Evolutionary conservation across 1,140 invertebrate genomes (phyloP), one percentile per base, ranked within the genome.

Genomic region (Bombus confusus): DNA sequence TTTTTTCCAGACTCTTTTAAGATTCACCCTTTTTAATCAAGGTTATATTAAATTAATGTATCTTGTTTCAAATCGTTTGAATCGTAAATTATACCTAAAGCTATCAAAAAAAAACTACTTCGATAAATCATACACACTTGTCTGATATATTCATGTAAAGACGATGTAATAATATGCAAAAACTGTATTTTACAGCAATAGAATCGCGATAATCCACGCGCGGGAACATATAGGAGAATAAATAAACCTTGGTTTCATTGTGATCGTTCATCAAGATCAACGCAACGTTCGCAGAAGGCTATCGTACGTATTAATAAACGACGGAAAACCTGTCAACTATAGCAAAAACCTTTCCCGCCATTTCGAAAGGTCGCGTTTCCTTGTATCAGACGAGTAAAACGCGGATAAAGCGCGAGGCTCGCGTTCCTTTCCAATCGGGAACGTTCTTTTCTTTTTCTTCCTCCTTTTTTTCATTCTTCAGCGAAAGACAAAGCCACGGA

Each of bases 191-290:
- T 41, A 66, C 52, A 64, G 25, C 43, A 75, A 84, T 79, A 15
- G 28, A 59, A 59, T 69, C 47, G 34, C n/a, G 34, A 47, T 41
- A 43, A 69, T 69, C 10, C 28, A 37, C n/a, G 77, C 34, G 52
- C 9, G 41, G 15, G 41, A 68, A 79, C 6, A 68, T 37, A n/a
- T 13, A n/a, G 41, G 13, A 31, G 64, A 22, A 84, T 79, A 78
- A 83, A 57, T 34, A 41, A 79, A 31, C 47, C 75, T 78, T 79
- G 82, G 47, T 59, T 69, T 28, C 39, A 22, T 77, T 31, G 47
- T 62, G 43, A 71, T 71, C 75, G 82, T 74, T 43, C 43, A 31
- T 77, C 82, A 78, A 83, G 75, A 84, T 79, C 43, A 66, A 28
- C 28, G 62, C 12, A 79, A 41, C 57, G 59, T 57, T 76, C 41